A percentile compares a stretch with the other conserved stretches of the same genome.
Conservation (phyloP, 2,113 vertebrate genomes). For the Cyanistes caeruleus region DNA sequence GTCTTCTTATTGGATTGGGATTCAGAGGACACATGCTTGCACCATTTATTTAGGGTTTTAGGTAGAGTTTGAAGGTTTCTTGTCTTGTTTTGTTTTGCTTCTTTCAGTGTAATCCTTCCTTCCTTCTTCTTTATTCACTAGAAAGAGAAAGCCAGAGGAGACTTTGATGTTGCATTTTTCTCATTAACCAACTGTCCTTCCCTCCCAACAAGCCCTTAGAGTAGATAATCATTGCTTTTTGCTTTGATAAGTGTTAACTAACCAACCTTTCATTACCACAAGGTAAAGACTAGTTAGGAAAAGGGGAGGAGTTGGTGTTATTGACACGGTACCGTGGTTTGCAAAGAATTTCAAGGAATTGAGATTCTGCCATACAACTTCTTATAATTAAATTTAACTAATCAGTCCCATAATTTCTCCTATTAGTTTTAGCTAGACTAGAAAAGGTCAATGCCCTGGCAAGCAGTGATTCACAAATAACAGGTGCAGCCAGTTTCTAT, state of each 20-base stretch:
- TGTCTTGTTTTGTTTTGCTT: neutral
- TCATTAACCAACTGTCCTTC: neutral
- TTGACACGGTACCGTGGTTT: neutral
- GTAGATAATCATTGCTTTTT: neutral
- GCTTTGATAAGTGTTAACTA: neutral
- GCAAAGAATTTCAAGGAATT: slow-evolving; percentile 14
- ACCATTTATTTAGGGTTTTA: neutral
- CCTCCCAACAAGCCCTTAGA: neutral
- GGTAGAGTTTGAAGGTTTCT: fast-evolving
- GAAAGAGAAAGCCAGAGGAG: neutral
- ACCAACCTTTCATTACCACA: neutral
- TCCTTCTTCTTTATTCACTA: neutral
- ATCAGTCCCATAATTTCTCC: slow-evolving; percentile 71
- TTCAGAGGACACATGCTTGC: slow-evolving; percentile 46
- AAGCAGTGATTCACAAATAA: slow-evolving; percentile 81
- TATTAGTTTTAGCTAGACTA: slow-evolving; percentile 76
- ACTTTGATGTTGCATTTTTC: neutral
- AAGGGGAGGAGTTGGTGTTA: neutral
- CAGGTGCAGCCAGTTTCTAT: slow-evolving; percentile 79
- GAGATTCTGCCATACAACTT: neutral
- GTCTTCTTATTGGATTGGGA: slow-evolving; percentile 37
- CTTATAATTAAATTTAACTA: slow-evolving; percentile 59
- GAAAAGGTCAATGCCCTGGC: slow-evolving; percentile 78
- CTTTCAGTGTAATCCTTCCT: neutral
- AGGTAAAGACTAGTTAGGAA: neutral